Evolutionary conservation across 2,113 vertebrate species (phyloP).

Genomic region (Arothron firmamentum): DNA sequence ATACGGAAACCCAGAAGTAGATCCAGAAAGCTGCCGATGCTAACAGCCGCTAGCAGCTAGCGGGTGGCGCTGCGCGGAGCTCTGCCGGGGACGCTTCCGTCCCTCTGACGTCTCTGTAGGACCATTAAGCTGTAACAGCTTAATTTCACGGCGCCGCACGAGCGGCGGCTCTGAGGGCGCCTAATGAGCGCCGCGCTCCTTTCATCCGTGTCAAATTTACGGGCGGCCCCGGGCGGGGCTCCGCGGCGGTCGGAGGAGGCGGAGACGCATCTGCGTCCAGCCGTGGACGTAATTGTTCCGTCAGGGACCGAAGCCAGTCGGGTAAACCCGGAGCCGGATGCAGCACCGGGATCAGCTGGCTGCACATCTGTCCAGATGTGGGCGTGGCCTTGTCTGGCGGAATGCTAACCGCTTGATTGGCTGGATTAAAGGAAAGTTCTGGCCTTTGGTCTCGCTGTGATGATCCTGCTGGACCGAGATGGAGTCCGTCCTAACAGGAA

Average conservation of each 20-base stretch:
- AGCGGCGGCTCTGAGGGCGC: conserved; percentile 39
- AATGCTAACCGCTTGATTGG: no score
- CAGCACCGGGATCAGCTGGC: no score
- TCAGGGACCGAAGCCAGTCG: conserved; percentile 30
- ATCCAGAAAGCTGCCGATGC: conserved; percentile 13
- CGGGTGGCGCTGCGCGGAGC: no score
- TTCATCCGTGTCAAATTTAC: conserved; percentile 58
- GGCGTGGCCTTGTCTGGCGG: no score
- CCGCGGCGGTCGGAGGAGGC: conserved; percentile 39
- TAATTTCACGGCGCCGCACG: conserved; percentile 51
- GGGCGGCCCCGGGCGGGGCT: conserved; percentile 41
- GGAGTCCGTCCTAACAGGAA: no score
- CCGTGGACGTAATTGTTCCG: conserved; percentile 52
- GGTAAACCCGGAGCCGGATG: no score
- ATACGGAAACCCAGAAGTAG: conserved; percentile 6
- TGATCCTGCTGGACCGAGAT: not conserved
- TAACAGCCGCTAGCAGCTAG: no score
- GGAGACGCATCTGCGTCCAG: conserved; percentile 41
- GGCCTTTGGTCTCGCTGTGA: no score
- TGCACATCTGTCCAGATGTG: no score
- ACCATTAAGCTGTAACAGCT: conserved; percentile 52
- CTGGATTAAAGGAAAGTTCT: no score
- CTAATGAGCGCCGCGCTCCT: conserved; percentile 53
- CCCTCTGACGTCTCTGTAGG: conserved; percentile 40
- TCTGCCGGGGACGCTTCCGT: not conserved